Percentiles rank a stretch among this genome's conserved stretches.
These are phyloP conservation scores for Thrips palmi DNA, from an alignment of 1,140 invertebrate species.

Conservation along the genomic window DNA sequence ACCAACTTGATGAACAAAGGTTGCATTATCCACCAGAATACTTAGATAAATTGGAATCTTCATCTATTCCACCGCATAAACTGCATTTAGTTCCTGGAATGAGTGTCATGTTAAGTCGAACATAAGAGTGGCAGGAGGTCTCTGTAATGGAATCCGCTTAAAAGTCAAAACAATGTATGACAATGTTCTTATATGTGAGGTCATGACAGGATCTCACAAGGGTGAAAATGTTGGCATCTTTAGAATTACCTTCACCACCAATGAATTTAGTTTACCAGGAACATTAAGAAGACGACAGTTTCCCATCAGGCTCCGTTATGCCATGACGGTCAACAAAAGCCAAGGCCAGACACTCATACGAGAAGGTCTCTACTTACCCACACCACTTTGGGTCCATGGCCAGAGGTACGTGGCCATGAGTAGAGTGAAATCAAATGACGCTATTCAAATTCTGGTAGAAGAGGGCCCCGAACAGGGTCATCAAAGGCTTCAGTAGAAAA, in stretches of 20 bases:
- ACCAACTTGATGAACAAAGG: too few relatives aligned
- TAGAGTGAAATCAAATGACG: too few relatives aligned
- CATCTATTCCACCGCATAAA: constrained; percentile 23
- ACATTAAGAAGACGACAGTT: constrained; percentile 15
- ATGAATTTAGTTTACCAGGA: constrained; percentile 5
- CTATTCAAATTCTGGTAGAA: too few relatives aligned
- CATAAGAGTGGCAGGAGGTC: background rate
- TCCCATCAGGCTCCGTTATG: constrained; percentile 23
- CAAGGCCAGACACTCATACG: constrained; percentile 14
- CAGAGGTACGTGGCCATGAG: constrained; percentile 19
- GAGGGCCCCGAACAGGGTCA: too few relatives aligned
- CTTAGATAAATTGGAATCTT: constrained; percentile 21
- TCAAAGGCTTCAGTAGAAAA: too few relatives aligned
- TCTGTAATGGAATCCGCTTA: background rate
- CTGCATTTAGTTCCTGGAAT: constrained; percentile 21
- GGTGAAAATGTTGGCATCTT: background rate
- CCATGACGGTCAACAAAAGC: constrained; percentile 25
- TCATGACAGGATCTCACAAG: background rate
- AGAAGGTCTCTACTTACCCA: constrained; percentile 12
- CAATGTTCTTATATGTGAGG: background rate
- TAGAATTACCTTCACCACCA: background rate
- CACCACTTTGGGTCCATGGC: constrained; percentile 18
- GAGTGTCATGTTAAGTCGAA: constrained; percentile 24
- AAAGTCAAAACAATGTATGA: background rate
- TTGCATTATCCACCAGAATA: constrained; percentile 19